Percentiles rank a stretch among this genome's conserved stretches.
phyloP scores from a whole-genome alignment of 1,140 invertebrate species.

The Brachionus paranguensis region DNA sequence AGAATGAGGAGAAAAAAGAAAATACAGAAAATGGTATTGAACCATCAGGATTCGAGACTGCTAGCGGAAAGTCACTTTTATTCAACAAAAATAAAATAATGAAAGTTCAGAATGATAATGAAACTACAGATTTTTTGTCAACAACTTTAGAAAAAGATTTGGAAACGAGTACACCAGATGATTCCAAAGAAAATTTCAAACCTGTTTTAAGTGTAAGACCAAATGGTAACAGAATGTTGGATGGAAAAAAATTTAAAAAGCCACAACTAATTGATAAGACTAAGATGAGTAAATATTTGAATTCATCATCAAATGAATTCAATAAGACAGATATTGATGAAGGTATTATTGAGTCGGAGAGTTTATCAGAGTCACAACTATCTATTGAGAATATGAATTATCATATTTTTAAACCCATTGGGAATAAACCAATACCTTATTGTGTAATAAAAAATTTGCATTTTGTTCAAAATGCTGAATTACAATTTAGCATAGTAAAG shows the following conservation, averaged over 20 bases:
- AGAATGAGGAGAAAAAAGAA: neutral
- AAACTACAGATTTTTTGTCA: neutral
- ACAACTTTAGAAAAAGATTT: neutral
- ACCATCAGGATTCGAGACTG: neutral
- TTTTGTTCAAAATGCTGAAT: neutral
- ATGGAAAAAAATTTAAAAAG: slow-evolving; percentile 24
- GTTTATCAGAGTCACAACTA: neutral
- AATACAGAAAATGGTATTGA: neutral
- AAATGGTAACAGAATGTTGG: neutral
- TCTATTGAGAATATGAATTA: neutral
- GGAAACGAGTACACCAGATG: neutral
- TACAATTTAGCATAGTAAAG: neutral
- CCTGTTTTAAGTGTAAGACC: neutral
- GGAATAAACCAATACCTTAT: neutral
- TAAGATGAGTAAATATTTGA: slow-evolving; percentile 6
- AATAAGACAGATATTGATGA: neutral
- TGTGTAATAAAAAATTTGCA: neutral
- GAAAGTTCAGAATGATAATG: neutral
- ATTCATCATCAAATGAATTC: neutral
- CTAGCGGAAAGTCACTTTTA: neutral
- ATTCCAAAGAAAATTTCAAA: neutral
- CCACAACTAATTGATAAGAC: slow-evolving; percentile 8
- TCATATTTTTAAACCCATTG: neutral
- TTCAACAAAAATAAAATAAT: neutral
- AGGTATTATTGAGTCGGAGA: neutral